phyloP scores from a whole-genome alignment of 2,888 invertebrate genomes.

The Melanotus villosus region DNA sequence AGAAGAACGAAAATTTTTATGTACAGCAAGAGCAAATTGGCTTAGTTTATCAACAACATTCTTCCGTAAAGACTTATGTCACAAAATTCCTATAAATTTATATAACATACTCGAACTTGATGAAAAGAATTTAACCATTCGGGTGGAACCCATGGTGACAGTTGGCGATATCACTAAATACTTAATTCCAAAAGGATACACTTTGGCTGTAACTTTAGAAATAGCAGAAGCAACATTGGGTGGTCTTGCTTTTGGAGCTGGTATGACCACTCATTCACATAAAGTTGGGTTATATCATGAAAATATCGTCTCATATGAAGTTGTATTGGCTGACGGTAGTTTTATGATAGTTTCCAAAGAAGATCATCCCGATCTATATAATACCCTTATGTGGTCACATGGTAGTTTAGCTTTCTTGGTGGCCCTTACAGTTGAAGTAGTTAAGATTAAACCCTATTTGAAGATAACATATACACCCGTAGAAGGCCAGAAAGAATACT shows the following conservation, averaged over 20 bases:
- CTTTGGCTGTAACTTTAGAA: slow-evolving; percentile 78
- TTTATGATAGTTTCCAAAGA: slow-evolving; percentile 72
- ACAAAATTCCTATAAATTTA: slow-evolving; percentile 75
- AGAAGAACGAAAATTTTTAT: slow-evolving; percentile 71
- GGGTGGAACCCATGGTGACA: slow-evolving; percentile 79
- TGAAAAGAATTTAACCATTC: slow-evolving; percentile 72
- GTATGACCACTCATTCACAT: slow-evolving; percentile 84
- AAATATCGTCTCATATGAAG: slow-evolving; percentile 76
- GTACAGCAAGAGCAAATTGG: slow-evolving; percentile 81
- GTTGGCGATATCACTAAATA: slow-evolving; percentile 77
- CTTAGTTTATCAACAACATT: slow-evolving; percentile 78
- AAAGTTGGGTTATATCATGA: slow-evolving; percentile 80
- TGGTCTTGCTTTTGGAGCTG: slow-evolving; percentile 78
- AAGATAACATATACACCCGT: slow-evolving; percentile 77
- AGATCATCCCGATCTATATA: slow-evolving; percentile 73
- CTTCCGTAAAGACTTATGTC: slow-evolving; percentile 76
- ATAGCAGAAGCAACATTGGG: slow-evolving; percentile 79
- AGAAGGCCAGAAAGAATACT: slow-evolving; percentile 75
- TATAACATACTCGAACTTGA: slow-evolving; percentile 75
- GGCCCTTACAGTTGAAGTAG: slow-evolving; percentile 75
- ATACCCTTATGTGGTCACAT: slow-evolving; percentile 77
- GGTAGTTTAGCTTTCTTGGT: slow-evolving; percentile 78
- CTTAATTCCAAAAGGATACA: slow-evolving; percentile 77
- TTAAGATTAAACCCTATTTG: slow-evolving; percentile 76
- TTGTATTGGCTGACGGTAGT: slow-evolving; percentile 76